Base-by-base conservation (phyloP, 2,888 invertebrate species). In the Amiota communis region DNA sequence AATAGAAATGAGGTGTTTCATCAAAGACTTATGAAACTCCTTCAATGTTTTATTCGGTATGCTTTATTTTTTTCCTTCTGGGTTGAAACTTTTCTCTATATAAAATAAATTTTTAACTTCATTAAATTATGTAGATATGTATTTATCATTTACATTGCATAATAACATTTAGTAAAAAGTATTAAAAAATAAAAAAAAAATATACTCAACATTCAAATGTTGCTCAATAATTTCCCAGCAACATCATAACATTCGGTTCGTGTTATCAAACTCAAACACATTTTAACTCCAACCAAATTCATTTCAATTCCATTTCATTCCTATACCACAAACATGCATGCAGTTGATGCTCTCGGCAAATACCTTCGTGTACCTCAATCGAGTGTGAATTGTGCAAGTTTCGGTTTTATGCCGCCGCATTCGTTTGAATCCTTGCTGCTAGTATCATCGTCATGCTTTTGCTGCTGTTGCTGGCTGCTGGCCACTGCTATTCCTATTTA, bases 321-420 rank as follows among this genome's bases (percentile, higher is more conserved):
- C 65, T 47, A 51, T 4, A 51, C n/a, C 53, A 51, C 53, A 10
- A 11, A 51, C 53, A 51, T 4, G n/a, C 53, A 51, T 51, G n/a
- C n/a, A 17, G 23, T 59, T 9, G 2, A 59, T 23, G 36, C 67
- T 51, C 75, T 57, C 46, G 12, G 20, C n/a, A n/a, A 61, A 69
- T 56, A 56, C 49, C 70, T 72, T 70, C 63, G 53, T 67, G 23
- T 51, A 47, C 63, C 70, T 48, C 72, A 74, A 74, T 70, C 63
- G 61, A 72, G 61, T 57, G 73, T 64, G 70, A 68, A 72, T 76
- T 76, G 76, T 70, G 75, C 65, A 72, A 70, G 71, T 64, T 57
- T 72, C 46, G 59, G 51, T 59, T 63, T 72, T 72, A 23, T 23
- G n/a, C 57, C 36, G 23, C 23, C 23, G 70, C 71, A 36, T 63